Conservation (phyloP, 2,888 invertebrate species). For the Incurvaria masculella region DNA sequence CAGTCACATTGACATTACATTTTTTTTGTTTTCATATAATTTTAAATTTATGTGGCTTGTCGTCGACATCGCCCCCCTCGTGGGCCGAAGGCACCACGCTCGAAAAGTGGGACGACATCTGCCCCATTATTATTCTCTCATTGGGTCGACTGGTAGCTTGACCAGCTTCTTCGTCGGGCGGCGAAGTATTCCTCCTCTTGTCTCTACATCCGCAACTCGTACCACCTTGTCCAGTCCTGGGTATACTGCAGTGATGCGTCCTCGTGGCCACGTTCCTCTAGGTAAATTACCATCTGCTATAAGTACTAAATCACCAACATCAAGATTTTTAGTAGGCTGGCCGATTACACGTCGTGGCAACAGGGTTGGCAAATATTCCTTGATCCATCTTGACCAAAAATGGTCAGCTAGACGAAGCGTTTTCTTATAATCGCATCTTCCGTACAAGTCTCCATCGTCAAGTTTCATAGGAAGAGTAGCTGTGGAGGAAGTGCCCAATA, state of each 20-base stretch:
- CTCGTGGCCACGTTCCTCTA: neutral
- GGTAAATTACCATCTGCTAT: neutral
- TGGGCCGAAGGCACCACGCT: too few relatives aligned
- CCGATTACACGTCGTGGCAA: neutral
- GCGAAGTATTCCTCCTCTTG: neutral
- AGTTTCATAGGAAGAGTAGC: neutral
- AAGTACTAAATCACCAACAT: neutral
- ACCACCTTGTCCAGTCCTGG: neutral
- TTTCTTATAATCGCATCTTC: neutral
- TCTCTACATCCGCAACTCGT: neutral
- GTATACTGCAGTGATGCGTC: neutral
- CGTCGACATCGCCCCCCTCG: too few relatives aligned
- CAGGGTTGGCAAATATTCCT: conserved; percentile 4
- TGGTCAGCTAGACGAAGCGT: conserved; percentile 6
- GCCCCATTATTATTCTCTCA: too few relatives aligned
- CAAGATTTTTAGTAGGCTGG: neutral
- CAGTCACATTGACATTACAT: too few relatives aligned
- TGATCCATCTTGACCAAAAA: conserved; percentile 8
- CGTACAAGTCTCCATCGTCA: neutral
- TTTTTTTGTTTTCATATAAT: too few relatives aligned
- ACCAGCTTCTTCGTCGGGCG: neutral
- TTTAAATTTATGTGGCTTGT: too few relatives aligned
- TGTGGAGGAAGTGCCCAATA: neutral
- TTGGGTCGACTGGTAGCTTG: too few relatives aligned
- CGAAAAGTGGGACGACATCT: too few relatives aligned